Conservation (phyloP, 1,140 invertebrate species). For the Metaphire vulgaris region DNA sequence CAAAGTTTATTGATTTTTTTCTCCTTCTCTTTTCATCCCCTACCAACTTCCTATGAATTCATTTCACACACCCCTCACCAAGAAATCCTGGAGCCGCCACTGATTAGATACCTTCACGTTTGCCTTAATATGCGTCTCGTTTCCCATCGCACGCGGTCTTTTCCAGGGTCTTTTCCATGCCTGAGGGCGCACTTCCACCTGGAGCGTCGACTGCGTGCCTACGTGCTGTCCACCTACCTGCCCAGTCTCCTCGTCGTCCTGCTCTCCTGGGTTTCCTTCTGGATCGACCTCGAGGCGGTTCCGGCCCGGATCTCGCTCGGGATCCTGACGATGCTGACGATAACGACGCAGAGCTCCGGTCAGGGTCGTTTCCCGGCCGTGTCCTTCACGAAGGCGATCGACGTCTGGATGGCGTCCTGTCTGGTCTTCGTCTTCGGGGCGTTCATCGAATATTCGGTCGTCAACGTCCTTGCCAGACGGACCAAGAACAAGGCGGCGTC, state of each 20-base stretch:
- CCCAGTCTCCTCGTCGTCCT: slow-evolving; percentile 82
- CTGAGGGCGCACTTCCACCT: slow-evolving; percentile 75
- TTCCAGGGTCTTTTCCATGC: slow-evolving; percentile 27
- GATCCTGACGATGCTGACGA: slow-evolving; percentile 38
- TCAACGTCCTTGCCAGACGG: slow-evolving; percentile 35
- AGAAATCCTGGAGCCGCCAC: background rate
- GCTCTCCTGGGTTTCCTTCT: slow-evolving; percentile 69
- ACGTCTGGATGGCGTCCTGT: slow-evolving; percentile 48
- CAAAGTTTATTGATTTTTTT: background rate
- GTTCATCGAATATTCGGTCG: slow-evolving; percentile 47
- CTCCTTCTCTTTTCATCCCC: too few relatives aligned
- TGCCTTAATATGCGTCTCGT: background rate
- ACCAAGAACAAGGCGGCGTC: slow-evolving; percentile 17
- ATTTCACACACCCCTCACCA: too few relatives aligned
- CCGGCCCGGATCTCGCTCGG: slow-evolving; percentile 33
- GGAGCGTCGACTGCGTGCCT: slow-evolving; percentile 65
- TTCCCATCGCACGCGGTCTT: background rate
- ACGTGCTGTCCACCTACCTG: slow-evolving; percentile 79
- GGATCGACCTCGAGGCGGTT: slow-evolving; percentile 32
- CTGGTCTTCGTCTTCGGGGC: slow-evolving; percentile 46
- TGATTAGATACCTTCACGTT: background rate
- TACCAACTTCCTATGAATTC: too few relatives aligned
- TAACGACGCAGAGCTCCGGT: slow-evolving; percentile 36
- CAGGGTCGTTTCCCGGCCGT: slow-evolving; percentile 26
- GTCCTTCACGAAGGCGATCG: slow-evolving; percentile 48